phyloP scores from a whole-genome alignment of 1,140 invertebrate genomes.

The Phocides pigmalion region DNA sequence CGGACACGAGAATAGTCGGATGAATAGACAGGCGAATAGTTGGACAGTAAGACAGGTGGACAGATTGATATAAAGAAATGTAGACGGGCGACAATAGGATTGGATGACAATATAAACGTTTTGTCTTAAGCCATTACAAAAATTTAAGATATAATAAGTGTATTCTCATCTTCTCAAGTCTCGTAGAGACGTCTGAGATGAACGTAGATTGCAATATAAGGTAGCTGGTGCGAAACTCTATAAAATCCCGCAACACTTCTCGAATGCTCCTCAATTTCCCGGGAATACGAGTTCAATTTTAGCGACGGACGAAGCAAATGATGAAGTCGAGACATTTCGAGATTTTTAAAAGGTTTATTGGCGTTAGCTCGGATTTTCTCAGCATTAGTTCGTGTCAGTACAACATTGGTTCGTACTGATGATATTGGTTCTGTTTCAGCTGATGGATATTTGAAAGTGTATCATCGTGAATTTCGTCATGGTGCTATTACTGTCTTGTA shows the following conservation, averaged over 20 bases:
- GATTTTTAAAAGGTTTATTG: constrained; percentile 8
- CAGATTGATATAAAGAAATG: too few species aligned
- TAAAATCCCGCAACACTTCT: constrained; percentile 36
- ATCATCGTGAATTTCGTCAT: too few species aligned
- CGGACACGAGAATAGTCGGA: too few species aligned
- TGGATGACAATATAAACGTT: too few species aligned
- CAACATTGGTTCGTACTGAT: background rate
- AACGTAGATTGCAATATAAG: constrained; percentile 6
- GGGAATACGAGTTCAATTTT: constrained; percentile 49
- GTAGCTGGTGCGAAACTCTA: constrained; percentile 11
- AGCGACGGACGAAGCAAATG: constrained; percentile 45
- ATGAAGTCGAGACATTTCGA: constrained; percentile 26
- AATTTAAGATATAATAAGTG: too few species aligned
- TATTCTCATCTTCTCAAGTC: background rate
- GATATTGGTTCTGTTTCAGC: too few species aligned
- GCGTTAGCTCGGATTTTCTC: background rate
- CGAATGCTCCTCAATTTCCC: constrained; percentile 44
- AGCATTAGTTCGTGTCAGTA: background rate
- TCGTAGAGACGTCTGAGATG: background rate
- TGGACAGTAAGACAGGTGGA: too few species aligned
- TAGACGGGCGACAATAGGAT: too few species aligned
- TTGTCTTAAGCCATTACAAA: too few species aligned
- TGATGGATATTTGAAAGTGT: too few species aligned
- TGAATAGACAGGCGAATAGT: too few species aligned
- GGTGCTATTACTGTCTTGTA: too few species aligned